A percentile compares a stretch with the other conserved stretches of the same genome.
These are phyloP conservation scores for Cyanistes caeruleus DNA, from an alignment of 2,113 vertebrate genomes.

Conservation along the genomic window DNA sequence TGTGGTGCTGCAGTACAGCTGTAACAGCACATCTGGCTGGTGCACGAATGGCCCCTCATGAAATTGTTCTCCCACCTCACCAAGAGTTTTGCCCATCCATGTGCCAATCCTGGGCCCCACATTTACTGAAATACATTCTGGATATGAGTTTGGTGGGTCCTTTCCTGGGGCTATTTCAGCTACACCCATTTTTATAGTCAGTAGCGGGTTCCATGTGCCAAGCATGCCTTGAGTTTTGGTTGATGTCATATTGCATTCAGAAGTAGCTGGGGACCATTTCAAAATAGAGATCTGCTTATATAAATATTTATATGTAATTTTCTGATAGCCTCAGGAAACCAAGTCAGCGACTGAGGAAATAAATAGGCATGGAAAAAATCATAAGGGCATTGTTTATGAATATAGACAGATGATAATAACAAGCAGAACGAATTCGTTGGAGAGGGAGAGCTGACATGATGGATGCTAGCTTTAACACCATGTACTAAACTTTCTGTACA, in stretches of 20 bases:
- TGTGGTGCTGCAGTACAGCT: neutral
- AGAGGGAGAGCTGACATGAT: conserved; percentile 15
- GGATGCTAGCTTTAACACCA: conserved; percentile 26
- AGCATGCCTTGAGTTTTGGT: conserved; percentile 16
- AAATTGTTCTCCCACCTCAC: neutral
- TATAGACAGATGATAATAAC: conserved; percentile 57
- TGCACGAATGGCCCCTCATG: fast-evolving
- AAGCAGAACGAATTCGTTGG: conserved; percentile 28
- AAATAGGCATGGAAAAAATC: conserved; percentile 57
- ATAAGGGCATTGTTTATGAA: conserved; percentile 55
- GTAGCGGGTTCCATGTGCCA: neutral
- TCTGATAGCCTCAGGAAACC: conserved; percentile 43
- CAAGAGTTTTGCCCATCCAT: neutral
- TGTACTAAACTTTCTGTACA: conserved; percentile 52
- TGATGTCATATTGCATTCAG: conserved; percentile 34
- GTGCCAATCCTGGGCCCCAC: neutral
- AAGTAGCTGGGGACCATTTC: conserved; percentile 39
- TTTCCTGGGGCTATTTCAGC: neutral
- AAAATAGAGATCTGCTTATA: conserved; percentile 38
- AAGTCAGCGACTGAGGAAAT: conserved; percentile 30
- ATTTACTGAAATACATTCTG: neutral
- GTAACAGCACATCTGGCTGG: neutral
- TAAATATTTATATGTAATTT: conserved; percentile 30
- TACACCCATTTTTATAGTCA: neutral
- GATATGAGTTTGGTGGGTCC: neutral